Conservation (phyloP, 2,113 vertebrate species). For the Sapayoa aenigma region DNA sequence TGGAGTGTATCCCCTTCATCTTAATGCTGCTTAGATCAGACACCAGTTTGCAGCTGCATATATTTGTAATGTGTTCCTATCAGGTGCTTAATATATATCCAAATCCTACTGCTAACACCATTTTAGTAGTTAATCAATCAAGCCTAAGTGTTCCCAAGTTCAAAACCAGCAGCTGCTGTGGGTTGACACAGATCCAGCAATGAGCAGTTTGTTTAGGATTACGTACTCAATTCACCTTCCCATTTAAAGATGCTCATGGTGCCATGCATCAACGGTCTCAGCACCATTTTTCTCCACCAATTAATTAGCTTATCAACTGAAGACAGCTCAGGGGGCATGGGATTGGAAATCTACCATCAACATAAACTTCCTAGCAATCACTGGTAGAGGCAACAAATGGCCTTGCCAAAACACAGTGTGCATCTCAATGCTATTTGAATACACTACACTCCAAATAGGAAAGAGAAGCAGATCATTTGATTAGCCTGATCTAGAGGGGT, state of each 20-base stretch:
- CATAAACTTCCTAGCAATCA: not conserved
- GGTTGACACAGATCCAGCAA: not conserved
- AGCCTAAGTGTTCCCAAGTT: not conserved
- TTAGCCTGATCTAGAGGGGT: not conserved
- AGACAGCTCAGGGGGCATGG: not conserved
- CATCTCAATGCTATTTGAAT: not conserved
- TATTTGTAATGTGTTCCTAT: not conserved
- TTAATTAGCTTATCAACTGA: not conserved
- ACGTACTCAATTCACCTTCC: not conserved
- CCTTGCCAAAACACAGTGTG: not conserved
- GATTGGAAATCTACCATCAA: not conserved
- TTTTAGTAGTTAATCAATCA: conserved; percentile 40
- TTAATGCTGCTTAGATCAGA: not conserved
- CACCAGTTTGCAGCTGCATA: not conserved
- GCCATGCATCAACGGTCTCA: not conserved
- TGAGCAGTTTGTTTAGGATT: not conserved
- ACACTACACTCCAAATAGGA: not conserved
- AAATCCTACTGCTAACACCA: not conserved
- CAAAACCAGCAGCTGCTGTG: conserved; percentile 4
- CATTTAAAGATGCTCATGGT: not conserved
- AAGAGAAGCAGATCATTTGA: not conserved
- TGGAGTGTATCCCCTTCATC: not conserved
- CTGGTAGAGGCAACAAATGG: not conserved
- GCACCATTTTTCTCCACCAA: not conserved
- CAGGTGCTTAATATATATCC: conserved; percentile 2